phyloP scores from a whole-genome alignment of 1,140 invertebrate species.

The Lamellibrachia luymesi region DNA sequence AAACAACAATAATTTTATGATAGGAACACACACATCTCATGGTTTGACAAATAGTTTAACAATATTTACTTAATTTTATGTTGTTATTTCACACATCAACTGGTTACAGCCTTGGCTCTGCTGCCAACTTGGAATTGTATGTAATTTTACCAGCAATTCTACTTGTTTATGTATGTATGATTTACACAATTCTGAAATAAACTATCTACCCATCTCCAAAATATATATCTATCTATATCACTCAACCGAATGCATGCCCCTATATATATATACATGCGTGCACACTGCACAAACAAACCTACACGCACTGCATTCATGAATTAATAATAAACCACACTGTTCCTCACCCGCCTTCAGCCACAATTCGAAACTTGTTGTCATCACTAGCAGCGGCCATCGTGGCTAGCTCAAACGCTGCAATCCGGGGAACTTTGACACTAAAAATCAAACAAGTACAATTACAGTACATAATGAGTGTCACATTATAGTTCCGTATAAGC shows the following conservation, averaged over 20 bases:
- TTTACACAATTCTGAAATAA: background rate
- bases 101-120: too few species aligned
- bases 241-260: background rate
- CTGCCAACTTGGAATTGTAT: too few species aligned
- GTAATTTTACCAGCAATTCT: too few species aligned
- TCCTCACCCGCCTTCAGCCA: slow-evolving; percentile 49
- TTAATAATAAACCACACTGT: background rate
- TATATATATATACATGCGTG: background rate
- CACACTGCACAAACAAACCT: background rate
- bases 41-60: too few species aligned
- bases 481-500: background rate
- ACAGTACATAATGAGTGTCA: background rate
- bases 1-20: too few species aligned
- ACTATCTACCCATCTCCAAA: background rate
- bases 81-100: too few species aligned
- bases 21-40: background rate
- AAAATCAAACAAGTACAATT: background rate
- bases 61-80: too few species aligned
- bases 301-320: slow-evolving; percentile 7
- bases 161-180: too few species aligned
- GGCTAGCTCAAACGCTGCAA: slow-evolving; percentile 50
- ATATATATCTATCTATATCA: too few species aligned
- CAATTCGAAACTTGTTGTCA: slow-evolving; percentile 54
- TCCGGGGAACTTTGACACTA: slow-evolving; percentile 46
- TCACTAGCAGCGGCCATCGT: slow-evolving; percentile 51